phyloP scores from a whole-genome alignment of 2,888 invertebrate genomes.

The Stegophylla sp. region DNA sequence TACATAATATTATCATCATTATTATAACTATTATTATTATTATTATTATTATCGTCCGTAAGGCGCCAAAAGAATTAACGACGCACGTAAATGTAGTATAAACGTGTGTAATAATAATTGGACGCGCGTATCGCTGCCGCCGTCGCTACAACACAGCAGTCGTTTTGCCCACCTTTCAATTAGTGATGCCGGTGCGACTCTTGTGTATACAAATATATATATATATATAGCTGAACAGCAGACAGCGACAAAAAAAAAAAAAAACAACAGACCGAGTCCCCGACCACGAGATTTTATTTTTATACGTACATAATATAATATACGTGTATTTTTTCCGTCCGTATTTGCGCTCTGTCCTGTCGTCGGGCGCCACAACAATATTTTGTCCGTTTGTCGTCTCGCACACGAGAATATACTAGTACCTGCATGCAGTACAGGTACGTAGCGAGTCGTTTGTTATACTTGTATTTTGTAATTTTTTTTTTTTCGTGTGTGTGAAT shows the following conservation, averaged over 20 bases:
- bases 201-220: too few relatives aligned
- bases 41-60: neutral
- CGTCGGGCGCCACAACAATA: conserved; percentile 46
- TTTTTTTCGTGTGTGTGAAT: neutral
- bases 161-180: conserved; percentile 41
- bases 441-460: neutral
- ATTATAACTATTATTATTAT: conserved; percentile 11
- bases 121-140: conserved; percentile 15
- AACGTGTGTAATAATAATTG: conserved; percentile 48
- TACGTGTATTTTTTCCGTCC: neutral
- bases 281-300: conserved; percentile 20
- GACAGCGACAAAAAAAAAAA: neutral
- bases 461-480: neutral
- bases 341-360: neutral
- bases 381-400: conserved; percentile 3
- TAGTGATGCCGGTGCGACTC: neutral
- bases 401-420: neutral
- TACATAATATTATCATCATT: conserved; percentile 9
- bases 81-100: conserved; percentile 38
- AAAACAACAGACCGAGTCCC: conserved; percentile 1
- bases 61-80: conserved; percentile 57
- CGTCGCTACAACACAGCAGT: too few relatives aligned
- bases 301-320: neutral
- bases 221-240: neutral
- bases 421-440: neutral